Base-by-base conservation (phyloP, 2,888 invertebrate species). In the Philaethria dido region DNA sequence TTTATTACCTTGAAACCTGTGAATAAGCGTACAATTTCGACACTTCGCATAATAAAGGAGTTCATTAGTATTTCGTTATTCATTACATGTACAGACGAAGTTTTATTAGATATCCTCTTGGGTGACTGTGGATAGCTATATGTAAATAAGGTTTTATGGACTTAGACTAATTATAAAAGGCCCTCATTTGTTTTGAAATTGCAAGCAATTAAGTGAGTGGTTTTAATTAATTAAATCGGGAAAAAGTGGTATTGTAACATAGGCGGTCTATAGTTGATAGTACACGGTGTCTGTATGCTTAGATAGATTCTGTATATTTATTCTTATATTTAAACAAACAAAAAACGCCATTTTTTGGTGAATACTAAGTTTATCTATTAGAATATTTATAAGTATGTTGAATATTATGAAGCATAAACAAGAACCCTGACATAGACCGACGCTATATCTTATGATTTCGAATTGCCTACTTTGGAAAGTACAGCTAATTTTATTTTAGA, bases 51-150 rank as follows among this genome's bases (percentile, higher is more conserved):
- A 59, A 66, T 70, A 68, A 64, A 64, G 50, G 59, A 66, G 64
- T 72, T 69, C 66, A 67, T 72, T 71, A 66, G 66, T 60, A 71
- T 69, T 73, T 70, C 61, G 66, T 74, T 75, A 72, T 73, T 73
- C 74, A 72, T 71, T 71, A 72, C 60, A 62, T 63, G 71, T 69
- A 72, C 68, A 65, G 66, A 65, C 64, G 54, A 73, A 76, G 70
- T 73, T 75, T 74, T 74, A 76, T 75, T 73, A 74, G 67, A 64
- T 69, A 68, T 61, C 60, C 70, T 66, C 71, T n/a, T 61, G 72
- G 69, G 69, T 62, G 36, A 18, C 55, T 54, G 54, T 48, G 62
- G 66, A 52, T 64, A 62, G 65, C 39, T 52, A 45, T 67, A 64
- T 71, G 66, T 71, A 67, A 71, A 69, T 69, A 71, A 69, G 39